phyloP scores from a whole-genome alignment of 2,797 vertebrate genomes.

The Sebastes nivosus region DNA sequence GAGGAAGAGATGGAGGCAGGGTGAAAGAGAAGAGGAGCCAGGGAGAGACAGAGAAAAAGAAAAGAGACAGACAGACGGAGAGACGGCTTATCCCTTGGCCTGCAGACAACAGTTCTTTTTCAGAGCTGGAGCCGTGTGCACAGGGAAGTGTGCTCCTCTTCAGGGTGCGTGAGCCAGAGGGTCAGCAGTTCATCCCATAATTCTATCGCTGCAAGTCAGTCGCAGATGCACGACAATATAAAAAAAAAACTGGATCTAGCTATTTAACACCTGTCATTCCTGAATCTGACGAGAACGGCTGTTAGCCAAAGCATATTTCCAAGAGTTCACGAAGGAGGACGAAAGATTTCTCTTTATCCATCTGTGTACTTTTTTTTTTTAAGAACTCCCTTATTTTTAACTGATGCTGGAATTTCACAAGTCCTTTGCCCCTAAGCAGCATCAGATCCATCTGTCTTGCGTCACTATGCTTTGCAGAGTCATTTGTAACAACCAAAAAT shows the following conservation, averaged over 20 bases:
- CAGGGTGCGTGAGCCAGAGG: conserved; percentile 53
- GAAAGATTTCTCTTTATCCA: conserved; percentile 18
- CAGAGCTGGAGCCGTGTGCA: conserved; percentile 36
- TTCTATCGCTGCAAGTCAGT: conserved; percentile 58
- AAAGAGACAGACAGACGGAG: conserved; percentile 40
- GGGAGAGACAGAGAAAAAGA: conserved; percentile 6
- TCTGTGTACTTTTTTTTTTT: conserved; percentile 8
- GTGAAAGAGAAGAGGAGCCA: conserved; percentile 6
- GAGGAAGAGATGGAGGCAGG: background rate
- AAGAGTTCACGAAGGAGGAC: conserved; percentile 30
- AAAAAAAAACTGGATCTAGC: conserved; percentile 27
- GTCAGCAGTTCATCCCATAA: conserved; percentile 70
- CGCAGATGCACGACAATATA: conserved; percentile 47
- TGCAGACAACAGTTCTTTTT: conserved; percentile 72
- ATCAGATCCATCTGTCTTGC: conserved; percentile 55
- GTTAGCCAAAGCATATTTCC: conserved; percentile 39
- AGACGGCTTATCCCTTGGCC: conserved; percentile 71
- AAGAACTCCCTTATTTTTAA: conserved; percentile 9
- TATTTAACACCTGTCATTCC: conserved; percentile 68
- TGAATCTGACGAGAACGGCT: conserved; percentile 7
- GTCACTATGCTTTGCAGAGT: conserved; percentile 67
- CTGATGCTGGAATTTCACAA: conserved; percentile 26
- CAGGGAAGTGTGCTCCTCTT: conserved; percentile 36
- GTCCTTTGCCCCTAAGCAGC: conserved; percentile 38
- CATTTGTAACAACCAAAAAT: conserved; percentile 74